Conservation (phyloP, 2,797 vertebrate species). For the Lycodopsis pacificus region DNA sequence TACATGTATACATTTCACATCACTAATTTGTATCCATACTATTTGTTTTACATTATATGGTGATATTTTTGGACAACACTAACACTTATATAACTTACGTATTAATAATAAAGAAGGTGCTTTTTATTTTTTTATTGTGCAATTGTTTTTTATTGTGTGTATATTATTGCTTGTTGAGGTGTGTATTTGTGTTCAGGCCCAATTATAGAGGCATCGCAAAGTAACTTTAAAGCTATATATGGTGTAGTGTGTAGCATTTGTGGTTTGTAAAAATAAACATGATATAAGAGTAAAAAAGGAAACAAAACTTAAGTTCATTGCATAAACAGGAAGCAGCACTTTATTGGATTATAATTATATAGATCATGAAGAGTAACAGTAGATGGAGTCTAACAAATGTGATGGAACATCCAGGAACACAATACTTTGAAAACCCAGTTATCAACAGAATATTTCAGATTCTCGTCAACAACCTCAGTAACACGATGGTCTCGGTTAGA, state of each 20-base stretch:
- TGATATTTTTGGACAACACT: neutral
- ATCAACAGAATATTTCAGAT: neutral
- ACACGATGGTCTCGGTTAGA: neutral
- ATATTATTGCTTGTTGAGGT: neutral
- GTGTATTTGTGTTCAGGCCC: neutral
- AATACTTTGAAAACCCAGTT: conserved; percentile 9
- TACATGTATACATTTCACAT: neutral
- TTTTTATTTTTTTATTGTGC: neutral
- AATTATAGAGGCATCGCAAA: neutral
- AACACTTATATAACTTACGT: neutral
- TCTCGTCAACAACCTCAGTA: neutral
- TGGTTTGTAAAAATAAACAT: neutral
- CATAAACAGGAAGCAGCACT: conserved; percentile 48
- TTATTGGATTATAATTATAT: conserved; percentile 51
- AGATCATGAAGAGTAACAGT: conserved; percentile 13
- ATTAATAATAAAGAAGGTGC: neutral
- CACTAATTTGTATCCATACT: too few relatives aligned
- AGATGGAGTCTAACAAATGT: conserved; percentile 24
- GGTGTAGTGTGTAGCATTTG: neutral
- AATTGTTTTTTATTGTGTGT: neutral
- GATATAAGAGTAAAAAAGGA: neutral
- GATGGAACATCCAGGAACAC: conserved; percentile 30
- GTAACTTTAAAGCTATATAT: neutral
- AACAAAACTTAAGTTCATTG: conserved; percentile 18
- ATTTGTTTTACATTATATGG: too few relatives aligned